These are phyloP conservation scores for Xestia xanthographa DNA, from an alignment of 2,888 invertebrate species.

Conservation along the genomic window DNA sequence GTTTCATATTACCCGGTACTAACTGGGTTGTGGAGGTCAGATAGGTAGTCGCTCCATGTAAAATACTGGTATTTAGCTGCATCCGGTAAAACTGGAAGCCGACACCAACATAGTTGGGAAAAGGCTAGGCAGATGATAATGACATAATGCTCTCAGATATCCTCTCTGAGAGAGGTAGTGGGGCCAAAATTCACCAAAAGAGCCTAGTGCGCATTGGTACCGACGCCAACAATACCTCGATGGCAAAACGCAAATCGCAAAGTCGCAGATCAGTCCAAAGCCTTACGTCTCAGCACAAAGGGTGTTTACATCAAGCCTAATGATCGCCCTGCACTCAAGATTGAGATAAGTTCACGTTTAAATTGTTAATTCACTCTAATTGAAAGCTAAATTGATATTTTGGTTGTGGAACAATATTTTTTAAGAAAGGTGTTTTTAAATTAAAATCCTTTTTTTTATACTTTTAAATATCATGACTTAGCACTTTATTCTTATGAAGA, in stretches of 20 bases:
- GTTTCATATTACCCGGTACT: too few species aligned
- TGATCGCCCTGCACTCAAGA: constrained; percentile 62
- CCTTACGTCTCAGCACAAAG: constrained; percentile 46
- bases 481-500: too few species aligned
- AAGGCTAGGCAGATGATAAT: too few species aligned
- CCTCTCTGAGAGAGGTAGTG: neutral
- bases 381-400: constrained; percentile 10
- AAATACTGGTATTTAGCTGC: too few species aligned
- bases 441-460: neutral
- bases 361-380: constrained; percentile 67
- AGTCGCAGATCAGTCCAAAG: constrained; percentile 34
- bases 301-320: constrained; percentile 69
- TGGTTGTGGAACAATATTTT: neutral
- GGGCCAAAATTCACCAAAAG: too few species aligned
- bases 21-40: too few species aligned
- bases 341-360: constrained; percentile 65
- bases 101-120: too few species aligned
- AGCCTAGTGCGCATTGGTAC: too few species aligned
- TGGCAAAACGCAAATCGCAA: constrained; percentile 27
- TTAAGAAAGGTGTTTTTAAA: neutral
- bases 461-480: neutral
- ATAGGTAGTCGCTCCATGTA: too few species aligned
- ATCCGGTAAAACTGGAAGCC: too few species aligned
- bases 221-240: too few species aligned
- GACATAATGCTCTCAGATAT: neutral